Base-by-base conservation (phyloP, 2,797 vertebrate species). In the Pygocentrus nattereri region DNA sequence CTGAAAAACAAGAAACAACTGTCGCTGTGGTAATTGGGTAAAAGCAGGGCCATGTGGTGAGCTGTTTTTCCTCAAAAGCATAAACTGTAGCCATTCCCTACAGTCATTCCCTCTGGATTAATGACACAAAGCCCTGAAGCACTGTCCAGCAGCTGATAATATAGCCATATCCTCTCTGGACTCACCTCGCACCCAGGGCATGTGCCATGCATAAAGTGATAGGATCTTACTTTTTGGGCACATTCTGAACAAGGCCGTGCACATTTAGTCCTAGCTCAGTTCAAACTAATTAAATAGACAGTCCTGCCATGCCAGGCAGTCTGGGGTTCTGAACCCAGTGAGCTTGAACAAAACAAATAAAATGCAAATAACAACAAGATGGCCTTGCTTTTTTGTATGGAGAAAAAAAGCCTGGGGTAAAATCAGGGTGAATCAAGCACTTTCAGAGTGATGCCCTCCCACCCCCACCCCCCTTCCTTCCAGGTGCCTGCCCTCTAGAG, bases 31-130 rank as follows among this genome's bases (percentile, higher is more conserved):
- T 27, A 50, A 38, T n/a, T 11, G n/a, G 19, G 80, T 54, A 44
- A 74, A 5, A 64, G 23, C 12, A 67, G 80, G 73, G 19, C 16
- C 30, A 25, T 59, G 47, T 74, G 27, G 38, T 58, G 31, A 78
- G 83, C 65, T 52, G 30, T 30, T 49, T 58, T 92, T 92, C 91
- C 91, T 88, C 89, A 88, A 91, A 92, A 88, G 88, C 92, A 93
- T 90, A 91, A 89, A 85, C 91, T 91, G 89, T 88, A 86, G 90
- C 89, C 88, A 91, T 88, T 90, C 89, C 91, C 65, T 44, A 19
- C 92, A 88, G 90, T 90, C 91, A 87, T 90, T 92, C 93, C 91
- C 90, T 92, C 92, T 91, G 75, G 81, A 73, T 67, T 82, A 73
- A 77, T 31, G 89, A 91, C 68, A 71, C 77, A 44, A 76, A 77